Evolutionary conservation across 1,140 invertebrate genomes (phyloP).

Genomic region (Nymphalis io): DNA sequence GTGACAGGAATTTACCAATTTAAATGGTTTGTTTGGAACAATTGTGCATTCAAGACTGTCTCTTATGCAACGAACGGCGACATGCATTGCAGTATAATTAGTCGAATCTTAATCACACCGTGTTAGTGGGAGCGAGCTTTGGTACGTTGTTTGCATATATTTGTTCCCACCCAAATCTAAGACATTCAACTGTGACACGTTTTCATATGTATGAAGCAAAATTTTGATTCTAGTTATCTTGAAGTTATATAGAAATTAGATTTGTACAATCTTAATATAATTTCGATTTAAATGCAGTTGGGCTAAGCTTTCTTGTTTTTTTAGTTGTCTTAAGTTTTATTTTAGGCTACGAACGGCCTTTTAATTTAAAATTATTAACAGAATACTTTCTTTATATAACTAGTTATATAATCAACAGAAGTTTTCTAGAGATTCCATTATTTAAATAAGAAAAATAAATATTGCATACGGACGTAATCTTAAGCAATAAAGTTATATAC

Average conservation of each 20-base stretch:
- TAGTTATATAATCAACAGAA: too few relatives aligned
- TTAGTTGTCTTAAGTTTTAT: too few relatives aligned
- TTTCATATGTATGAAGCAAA: conserved; percentile 6
- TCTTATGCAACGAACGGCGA: conserved; percentile 3
- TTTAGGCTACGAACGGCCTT: too few relatives aligned
- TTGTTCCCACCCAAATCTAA: background rate
- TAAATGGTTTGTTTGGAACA: background rate
- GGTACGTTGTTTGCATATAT: conserved; percentile 15
- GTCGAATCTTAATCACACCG: conserved; percentile 8
- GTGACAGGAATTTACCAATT: background rate
- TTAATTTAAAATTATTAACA: too few relatives aligned
- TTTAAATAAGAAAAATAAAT: too few relatives aligned
- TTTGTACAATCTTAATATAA: too few relatives aligned
- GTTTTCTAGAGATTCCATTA: too few relatives aligned
- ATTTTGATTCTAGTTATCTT: background rate
- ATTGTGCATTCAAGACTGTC: conserved; percentile 5
- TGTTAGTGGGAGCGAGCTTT: background rate
- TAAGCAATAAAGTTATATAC: too few relatives aligned
- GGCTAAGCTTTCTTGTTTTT: too few relatives aligned
- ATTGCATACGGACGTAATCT: too few relatives aligned
- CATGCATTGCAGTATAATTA: conserved; percentile 13
- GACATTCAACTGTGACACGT: conserved; percentile 10
- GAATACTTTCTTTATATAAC: too few relatives aligned
- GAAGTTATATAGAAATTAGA: background rate
- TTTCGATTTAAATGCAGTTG: too few relatives aligned